phyloP scores from a whole-genome alignment of 1,140 invertebrate species.

The Drosophila triauraria region DNA sequence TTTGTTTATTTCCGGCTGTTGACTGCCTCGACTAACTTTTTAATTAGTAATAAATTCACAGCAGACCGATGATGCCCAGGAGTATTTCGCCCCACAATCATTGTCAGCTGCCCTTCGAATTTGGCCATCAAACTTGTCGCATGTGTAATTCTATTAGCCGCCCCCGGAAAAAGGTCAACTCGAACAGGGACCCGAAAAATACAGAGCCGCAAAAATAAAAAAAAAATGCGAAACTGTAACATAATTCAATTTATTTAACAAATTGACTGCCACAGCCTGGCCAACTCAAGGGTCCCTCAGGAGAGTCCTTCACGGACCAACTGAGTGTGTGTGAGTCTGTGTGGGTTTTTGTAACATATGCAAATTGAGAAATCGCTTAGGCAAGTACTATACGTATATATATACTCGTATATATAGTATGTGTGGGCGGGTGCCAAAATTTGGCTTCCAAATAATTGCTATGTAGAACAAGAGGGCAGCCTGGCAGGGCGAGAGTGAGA shows the following conservation, averaged over 20 bases:
- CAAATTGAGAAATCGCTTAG: conserved; percentile 80
- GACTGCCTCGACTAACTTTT: conserved; percentile 8
- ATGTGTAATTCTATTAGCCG: conserved; percentile 64
- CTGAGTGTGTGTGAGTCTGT: conserved; percentile 3
- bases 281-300: conserved; percentile 44
- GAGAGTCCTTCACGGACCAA: conserved; percentile 18
- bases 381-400: conserved; percentile 15
- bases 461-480: conserved; percentile 26
- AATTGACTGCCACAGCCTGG: conserved; percentile 74
- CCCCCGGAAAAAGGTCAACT: conserved; percentile 45
- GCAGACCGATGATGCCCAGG: conserved; percentile 4
- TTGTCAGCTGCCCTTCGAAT: conserved; percentile 10
- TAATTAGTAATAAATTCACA: conserved; percentile 35
- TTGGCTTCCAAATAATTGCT: conserved; percentile 69
- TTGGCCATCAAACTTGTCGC: conserved; percentile 57
- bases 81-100: conserved; percentile 1
- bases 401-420: conserved; percentile 6
- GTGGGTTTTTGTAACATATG: conserved; percentile 59
- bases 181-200: conserved; percentile 33
- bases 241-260: conserved; percentile 83
- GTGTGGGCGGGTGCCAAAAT: conserved; percentile 43
- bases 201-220: neutral
- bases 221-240: conserved; percentile 45
- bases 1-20: conserved; percentile 18
- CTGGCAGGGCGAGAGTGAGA: neutral